These are phyloP conservation scores for Helarctos malayanus DNA, from an alignment of 2,797 vertebrate species.

Conservation along the genomic window DNA sequence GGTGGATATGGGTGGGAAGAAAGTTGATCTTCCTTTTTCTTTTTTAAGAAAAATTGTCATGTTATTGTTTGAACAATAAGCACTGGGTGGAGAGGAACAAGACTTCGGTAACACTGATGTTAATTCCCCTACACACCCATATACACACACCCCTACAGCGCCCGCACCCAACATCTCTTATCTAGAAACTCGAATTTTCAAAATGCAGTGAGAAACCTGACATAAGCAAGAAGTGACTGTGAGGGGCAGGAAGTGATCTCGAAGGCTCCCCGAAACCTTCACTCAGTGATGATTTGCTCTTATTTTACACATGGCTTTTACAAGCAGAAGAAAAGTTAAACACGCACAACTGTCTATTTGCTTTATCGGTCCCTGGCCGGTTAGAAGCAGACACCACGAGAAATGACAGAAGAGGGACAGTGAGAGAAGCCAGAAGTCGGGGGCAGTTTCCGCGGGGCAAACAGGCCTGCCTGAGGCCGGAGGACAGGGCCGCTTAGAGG, in stretches of 20 bases:
- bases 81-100: background rate
- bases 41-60: background rate
- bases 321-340: conserved; percentile 45
- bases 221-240: background rate
- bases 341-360: background rate
- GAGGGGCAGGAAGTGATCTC: background rate
- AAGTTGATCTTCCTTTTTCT: background rate
- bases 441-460: background rate
- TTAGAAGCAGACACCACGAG: background rate
- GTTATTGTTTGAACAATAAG: conserved; percentile 13
- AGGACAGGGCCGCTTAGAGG: background rate
- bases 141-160: background rate
- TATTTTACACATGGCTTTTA: background rate
- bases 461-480: background rate
- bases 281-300: background rate
- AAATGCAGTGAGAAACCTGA: background rate
- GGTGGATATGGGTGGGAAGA: conserved; percentile 6
- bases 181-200: background rate
- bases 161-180: background rate
- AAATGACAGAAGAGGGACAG: background rate
- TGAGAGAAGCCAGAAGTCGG: background rate
- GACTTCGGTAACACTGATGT: background rate
- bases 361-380: background rate
- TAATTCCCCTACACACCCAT: background rate
- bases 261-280: background rate